Percentiles rank a stretch among this genome's conserved stretches.
Evolutionary conservation across 2,888 invertebrate genomes (phyloP).

Genomic region (Lithophane ornitopus): DNA sequence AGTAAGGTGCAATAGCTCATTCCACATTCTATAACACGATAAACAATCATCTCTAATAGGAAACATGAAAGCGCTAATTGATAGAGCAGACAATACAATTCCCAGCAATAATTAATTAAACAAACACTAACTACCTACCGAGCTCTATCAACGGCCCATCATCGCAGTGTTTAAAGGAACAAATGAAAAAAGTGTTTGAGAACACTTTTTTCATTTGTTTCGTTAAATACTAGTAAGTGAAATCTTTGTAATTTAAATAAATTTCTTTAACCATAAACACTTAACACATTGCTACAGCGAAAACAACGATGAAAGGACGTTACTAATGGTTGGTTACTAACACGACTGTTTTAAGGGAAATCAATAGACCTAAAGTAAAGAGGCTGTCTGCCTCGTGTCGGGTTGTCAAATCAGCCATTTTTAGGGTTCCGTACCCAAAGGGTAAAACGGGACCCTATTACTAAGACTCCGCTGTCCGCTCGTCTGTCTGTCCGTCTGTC

Average conservation of each 20-base stretch:
- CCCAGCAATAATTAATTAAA: constrained; percentile 11
- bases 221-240: no score
- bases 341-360: constrained; percentile 74
- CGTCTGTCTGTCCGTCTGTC: no score
- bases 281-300: constrained; percentile 33
- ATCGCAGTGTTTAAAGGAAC: neutral
- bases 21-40: neutral
- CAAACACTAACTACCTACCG: neutral
- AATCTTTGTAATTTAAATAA: no score
- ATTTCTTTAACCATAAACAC: no score
- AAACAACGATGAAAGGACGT: constrained; percentile 56
- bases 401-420: constrained; percentile 60
- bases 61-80: constrained; percentile 1
- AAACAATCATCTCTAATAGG: neutral
- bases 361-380: constrained; percentile 67
- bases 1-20: no score
- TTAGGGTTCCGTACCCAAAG: no score
- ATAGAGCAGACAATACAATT: neutral
- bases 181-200: no score
- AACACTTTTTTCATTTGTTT: no score
- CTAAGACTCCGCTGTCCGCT: no score
- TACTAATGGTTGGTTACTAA: constrained; percentile 3
- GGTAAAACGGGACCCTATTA: no score
- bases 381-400: constrained; percentile 33
- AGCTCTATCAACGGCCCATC: neutral